Percentiles rank a stretch among this genome's conserved stretches.
Conservation (phyloP, 1,140 invertebrate species). For the Zaprionus kolodkinae region DNA sequence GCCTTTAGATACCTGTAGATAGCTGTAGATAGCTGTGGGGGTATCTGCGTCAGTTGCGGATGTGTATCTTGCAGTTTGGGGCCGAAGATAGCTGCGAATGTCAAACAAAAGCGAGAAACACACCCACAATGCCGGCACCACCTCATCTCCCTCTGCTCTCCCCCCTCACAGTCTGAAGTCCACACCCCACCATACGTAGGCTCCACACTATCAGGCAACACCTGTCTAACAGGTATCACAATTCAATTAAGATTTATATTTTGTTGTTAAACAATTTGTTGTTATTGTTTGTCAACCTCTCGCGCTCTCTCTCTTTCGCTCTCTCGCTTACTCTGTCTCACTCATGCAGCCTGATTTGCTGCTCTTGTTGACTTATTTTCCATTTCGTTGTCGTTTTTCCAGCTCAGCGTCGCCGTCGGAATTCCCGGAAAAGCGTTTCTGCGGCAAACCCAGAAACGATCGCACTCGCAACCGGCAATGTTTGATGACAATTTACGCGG, state of each 20-base stretch:
- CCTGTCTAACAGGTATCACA: constrained; percentile 64
- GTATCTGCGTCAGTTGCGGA: constrained; percentile 20
- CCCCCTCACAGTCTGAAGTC: neutral
- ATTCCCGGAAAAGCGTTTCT: constrained; percentile 75
- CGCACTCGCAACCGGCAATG: constrained; percentile 69
- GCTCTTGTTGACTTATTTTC: constrained; percentile 58
- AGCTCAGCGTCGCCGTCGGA: constrained; percentile 34
- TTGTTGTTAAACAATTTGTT: constrained; percentile 80
- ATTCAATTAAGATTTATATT: constrained; percentile 83
- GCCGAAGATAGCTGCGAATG: constrained; percentile 57
- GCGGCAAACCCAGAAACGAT: constrained; percentile 63
- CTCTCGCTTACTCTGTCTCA: neutral
- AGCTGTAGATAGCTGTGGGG: constrained; percentile 7
- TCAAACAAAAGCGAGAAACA: constrained; percentile 52
- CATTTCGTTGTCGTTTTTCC: constrained; percentile 45
- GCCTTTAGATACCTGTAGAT: neutral
- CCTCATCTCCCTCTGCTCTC: neutral
- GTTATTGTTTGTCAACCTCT: constrained; percentile 46
- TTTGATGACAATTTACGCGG: constrained; percentile 70
- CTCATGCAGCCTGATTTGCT: neutral
- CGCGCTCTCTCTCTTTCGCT: constrained; percentile 18
- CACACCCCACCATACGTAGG: constrained; percentile 3
- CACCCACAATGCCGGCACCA: constrained; percentile 62
- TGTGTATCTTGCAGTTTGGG: constrained; percentile 34
- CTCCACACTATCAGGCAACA: constrained; percentile 9